These are phyloP conservation scores for Pachycephus smyrnensis DNA, from an alignment of 2,888 invertebrate species.

Conservation along the genomic window DNA sequence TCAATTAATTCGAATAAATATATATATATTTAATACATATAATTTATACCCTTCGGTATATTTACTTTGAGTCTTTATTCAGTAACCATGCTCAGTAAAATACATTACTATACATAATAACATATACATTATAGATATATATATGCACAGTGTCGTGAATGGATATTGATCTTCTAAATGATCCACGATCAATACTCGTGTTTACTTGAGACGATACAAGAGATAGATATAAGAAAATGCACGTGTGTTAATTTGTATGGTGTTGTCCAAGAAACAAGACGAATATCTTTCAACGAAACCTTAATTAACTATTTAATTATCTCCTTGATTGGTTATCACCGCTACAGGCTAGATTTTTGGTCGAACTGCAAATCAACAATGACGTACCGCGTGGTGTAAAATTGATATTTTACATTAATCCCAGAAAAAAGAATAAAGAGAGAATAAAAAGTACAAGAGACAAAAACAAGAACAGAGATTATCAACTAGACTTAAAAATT, in stretches of 20 bases:
- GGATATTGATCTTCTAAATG: not conserved
- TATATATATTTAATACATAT: not conserved
- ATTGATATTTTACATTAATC: not conserved
- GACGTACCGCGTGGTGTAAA: not conserved
- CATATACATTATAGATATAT: not conserved
- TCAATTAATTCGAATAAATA: not conserved
- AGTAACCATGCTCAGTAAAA: slow-evolving; percentile 23
- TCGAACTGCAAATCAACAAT: not conserved
- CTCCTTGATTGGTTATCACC: not conserved
- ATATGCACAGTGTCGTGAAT: not conserved
- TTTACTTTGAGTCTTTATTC: slow-evolving; percentile 26
- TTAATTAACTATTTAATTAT: not conserved
- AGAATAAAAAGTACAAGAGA: not conserved
- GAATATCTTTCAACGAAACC: not conserved
- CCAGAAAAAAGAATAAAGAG: not conserved
- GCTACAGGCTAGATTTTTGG: not conserved
- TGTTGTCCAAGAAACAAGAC: not conserved
- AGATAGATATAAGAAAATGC: not conserved
- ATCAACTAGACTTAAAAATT: not conserved
- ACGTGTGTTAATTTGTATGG: not conserved
- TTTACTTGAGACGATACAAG: not conserved
- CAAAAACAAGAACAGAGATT: not conserved
- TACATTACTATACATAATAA: slow-evolving; percentile 12
- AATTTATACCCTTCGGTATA: not conserved
- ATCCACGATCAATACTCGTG: not conserved